phyloP scores from a whole-genome alignment of 2,113 vertebrate genomes.

The Tupaia tana region DNA sequence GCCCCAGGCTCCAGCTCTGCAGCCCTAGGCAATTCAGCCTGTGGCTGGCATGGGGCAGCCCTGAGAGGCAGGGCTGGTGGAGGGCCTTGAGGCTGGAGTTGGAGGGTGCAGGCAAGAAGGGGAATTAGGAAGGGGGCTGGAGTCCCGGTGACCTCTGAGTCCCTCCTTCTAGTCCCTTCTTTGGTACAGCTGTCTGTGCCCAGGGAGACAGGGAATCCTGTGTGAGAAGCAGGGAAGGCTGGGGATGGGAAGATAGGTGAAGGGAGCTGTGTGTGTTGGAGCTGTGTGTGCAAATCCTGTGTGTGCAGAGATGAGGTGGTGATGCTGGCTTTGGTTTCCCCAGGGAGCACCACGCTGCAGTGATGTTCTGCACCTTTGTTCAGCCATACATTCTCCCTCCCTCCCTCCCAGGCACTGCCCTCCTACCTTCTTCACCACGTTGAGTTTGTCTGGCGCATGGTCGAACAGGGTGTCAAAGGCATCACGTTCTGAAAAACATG shows the following conservation, averaged over 20 bases:
- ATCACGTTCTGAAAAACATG: slow-evolving; percentile 92
- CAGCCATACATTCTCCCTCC: background rate
- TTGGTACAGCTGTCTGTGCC: background rate
- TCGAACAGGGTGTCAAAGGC: slow-evolving; percentile 99
- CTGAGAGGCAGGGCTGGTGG: background rate
- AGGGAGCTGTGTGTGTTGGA: too few relatives aligned
- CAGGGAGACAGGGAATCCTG: background rate
- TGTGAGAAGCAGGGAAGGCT: background rate
- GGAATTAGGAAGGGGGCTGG: background rate
- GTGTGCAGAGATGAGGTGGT: background rate
- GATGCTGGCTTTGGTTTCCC: background rate
- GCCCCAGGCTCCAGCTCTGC: fast-evolving
- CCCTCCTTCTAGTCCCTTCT: background rate
- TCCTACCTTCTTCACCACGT: slow-evolving; percentile 98
- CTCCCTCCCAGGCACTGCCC: background rate
- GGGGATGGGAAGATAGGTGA: background rate
- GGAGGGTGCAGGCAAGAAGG: background rate
- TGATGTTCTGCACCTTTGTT: background rate
- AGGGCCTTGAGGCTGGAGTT: background rate
- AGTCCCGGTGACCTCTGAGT: background rate
- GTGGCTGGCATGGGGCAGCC: background rate
- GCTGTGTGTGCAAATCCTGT: too few relatives aligned
- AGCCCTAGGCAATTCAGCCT: background rate
- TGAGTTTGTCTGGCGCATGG: slow-evolving; percentile 98
- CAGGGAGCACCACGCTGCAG: background rate